phyloP scores from a whole-genome alignment of 2,888 invertebrate species.

The Hyposoter dolosus region DNA sequence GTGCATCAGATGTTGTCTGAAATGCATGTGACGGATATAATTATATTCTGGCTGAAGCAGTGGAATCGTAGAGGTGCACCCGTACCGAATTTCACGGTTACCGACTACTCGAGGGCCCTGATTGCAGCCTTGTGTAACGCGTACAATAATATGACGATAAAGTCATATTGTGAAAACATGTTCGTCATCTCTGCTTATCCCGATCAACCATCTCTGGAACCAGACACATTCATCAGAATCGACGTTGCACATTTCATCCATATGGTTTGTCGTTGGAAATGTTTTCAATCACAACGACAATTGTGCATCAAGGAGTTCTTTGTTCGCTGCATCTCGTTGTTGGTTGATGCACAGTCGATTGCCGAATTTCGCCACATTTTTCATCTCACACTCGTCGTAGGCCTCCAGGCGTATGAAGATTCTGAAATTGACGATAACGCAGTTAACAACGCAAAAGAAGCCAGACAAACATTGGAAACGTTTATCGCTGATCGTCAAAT shows the following conservation, averaged over 20 bases:
- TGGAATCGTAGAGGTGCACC: conserved; percentile 39
- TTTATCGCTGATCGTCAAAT: not conserved
- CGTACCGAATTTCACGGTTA: not conserved
- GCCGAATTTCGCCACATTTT: conserved; percentile 17
- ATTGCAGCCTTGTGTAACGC: conserved; percentile 56
- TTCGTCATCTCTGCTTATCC: no score
- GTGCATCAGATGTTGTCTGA: conserved; percentile 7
- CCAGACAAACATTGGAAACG: not conserved
- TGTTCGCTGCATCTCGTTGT: conserved; percentile 53
- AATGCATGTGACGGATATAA: conserved; percentile 29
- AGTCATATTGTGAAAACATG: no score
- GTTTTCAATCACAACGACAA: conserved; percentile 23
- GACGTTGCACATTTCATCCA: conserved; percentile 65
- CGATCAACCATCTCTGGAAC: not conserved
- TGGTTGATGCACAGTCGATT: conserved; percentile 10
- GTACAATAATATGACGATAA: conserved; percentile 57
- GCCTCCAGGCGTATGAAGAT: conserved; percentile 6
- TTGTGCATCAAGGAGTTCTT: conserved; percentile 58
- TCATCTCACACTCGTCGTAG: conserved; percentile 8
- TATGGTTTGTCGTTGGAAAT: conserved; percentile 54
- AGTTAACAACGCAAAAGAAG: not conserved
- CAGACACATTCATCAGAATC: not conserved
- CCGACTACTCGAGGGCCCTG: conserved; percentile 59
- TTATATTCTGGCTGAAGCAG: conserved; percentile 46
- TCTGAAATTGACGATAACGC: not conserved